Percentiles rank a stretch among this genome's conserved stretches.
These are phyloP conservation scores for Pangasianodon gigas DNA, from an alignment of 2,113 vertebrate genomes.

Conservation along the genomic window DNA sequence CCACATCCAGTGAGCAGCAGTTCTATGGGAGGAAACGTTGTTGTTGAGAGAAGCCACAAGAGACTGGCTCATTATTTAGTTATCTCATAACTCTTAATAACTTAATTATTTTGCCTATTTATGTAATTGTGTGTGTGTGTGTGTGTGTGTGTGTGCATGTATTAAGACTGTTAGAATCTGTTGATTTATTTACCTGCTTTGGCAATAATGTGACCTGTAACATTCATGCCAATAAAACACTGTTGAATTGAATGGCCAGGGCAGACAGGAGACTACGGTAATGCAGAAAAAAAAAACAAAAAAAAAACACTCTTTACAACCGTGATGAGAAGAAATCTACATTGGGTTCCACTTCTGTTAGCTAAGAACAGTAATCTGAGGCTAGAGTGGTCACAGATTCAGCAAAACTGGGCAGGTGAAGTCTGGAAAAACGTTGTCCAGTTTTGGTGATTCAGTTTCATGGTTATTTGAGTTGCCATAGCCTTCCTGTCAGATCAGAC, in stretches of 20 bases:
- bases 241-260: no score
- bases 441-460: not conserved
- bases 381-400: not conserved
- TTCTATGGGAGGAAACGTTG: not conserved
- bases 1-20: not conserved
- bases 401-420: not conserved
- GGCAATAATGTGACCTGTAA: no score
- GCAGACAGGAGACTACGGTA: no score
- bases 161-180: no score
- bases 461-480: not conserved
- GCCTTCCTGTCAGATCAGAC: not conserved
- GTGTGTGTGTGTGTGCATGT: no score
- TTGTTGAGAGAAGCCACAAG: not conserved
- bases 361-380: not conserved
- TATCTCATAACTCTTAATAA: no score
- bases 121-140: no score
- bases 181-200: no score
- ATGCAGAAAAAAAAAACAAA: not conserved
- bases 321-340: not conserved
- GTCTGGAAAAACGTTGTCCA: not conserved
- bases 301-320: not conserved
- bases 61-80: not conserved
- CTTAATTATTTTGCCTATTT: no score
- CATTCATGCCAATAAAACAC: no score
- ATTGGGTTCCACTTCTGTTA: not conserved